phyloP scores from a whole-genome alignment of 2,888 invertebrate genomes.

The Aspidiotus destructor region DNA sequence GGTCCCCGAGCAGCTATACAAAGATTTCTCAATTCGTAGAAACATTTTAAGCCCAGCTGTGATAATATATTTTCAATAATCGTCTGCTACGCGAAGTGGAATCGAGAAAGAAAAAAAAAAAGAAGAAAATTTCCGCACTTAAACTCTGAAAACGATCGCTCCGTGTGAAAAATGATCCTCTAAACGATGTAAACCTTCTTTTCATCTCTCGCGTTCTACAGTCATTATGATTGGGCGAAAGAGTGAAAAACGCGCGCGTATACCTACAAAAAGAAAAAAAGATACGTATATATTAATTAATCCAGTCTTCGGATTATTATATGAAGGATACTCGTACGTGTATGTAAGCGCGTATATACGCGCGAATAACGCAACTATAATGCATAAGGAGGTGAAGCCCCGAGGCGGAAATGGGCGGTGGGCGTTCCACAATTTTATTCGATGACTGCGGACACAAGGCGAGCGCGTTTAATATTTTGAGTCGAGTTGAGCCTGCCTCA shows the following conservation, averaged over 20 bases:
- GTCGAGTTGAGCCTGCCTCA: slow-evolving; percentile 22
- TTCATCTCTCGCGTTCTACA: too few species aligned
- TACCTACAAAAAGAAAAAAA: neutral
- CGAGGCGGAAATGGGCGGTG: slow-evolving; percentile 33
- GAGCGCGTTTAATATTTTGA: slow-evolving; percentile 26
- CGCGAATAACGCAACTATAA: slow-evolving; percentile 18
- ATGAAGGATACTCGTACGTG: neutral
- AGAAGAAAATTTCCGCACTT: too few species aligned
- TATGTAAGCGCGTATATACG: neutral
- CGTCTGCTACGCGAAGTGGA: too few species aligned
- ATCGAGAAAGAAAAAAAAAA: too few species aligned
- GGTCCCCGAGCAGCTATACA: too few species aligned
- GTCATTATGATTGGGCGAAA: neutral
- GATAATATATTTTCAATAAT: too few species aligned
- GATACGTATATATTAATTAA: slow-evolving; percentile 14
- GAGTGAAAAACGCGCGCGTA: neutral
- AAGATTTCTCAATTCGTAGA: too few species aligned
- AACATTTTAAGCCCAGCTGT: too few species aligned
- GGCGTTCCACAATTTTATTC: slow-evolving; percentile 32
- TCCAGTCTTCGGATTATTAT: slow-evolving; percentile 3
- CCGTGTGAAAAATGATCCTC: too few species aligned
- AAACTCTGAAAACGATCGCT: too few species aligned
- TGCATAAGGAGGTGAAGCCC: slow-evolving; percentile 20
- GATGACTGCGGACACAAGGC: slow-evolving; percentile 13
- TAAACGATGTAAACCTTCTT: too few species aligned